Evolutionary conservation across 1,140 invertebrate genomes (phyloP).

Genomic region (Gonioctena quinquepunctata): DNA sequence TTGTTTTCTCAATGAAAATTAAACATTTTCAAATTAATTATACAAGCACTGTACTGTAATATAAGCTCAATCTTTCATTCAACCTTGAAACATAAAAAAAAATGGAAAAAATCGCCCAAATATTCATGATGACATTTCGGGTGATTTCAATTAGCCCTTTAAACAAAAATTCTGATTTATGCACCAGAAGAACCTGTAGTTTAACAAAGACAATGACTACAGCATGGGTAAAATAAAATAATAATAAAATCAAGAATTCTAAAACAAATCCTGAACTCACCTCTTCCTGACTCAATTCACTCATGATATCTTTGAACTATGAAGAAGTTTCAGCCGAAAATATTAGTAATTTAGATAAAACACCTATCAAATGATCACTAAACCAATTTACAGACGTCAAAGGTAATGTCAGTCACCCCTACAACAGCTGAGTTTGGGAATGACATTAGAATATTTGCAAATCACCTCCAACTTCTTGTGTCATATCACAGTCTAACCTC

Average conservation of each 20-base stretch:
- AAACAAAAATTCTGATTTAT: too few relatives aligned
- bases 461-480: constrained; percentile 20
- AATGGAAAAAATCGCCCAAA: too few relatives aligned
- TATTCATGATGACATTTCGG: too few relatives aligned
- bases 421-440: constrained; percentile 46
- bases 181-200: too few relatives aligned
- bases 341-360: constrained; percentile 12
- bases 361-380: constrained; percentile 31
- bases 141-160: too few relatives aligned
- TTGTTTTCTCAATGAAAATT: constrained; percentile 18
- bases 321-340: background rate
- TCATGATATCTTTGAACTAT: constrained; percentile 58
- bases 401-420: constrained; percentile 49
- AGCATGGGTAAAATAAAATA: background rate
- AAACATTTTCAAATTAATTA: background rate
- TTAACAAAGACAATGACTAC: background rate
- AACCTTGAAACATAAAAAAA: background rate
- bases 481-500: constrained; percentile 38
- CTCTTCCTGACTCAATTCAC: constrained; percentile 75
- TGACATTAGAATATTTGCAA: constrained; percentile 40
- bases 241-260: background rate
- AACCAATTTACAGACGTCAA: constrained; percentile 44
- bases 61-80: background rate
- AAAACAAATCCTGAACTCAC: constrained; percentile 56
- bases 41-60: too few relatives aligned